Conservation (phyloP, 2,888 invertebrate species). For the Diplazon laetatorius region DNA sequence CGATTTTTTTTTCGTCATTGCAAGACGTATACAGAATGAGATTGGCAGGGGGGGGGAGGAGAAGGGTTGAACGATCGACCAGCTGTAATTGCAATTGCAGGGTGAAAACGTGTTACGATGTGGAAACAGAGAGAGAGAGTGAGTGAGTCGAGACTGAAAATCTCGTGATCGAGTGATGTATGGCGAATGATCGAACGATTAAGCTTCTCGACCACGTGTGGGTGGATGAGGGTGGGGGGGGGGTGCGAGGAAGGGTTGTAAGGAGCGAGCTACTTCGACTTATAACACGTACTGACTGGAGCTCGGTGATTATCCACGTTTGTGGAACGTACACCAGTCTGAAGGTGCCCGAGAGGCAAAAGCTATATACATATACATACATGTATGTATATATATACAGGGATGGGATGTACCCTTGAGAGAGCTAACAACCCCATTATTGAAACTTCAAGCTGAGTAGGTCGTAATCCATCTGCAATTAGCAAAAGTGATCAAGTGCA, state of each 20-base stretch:
- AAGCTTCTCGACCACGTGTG: conserved; percentile 14
- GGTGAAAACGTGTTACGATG: not conserved
- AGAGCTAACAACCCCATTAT: conserved; percentile 78
- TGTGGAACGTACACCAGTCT: conserved; percentile 34
- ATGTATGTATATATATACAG: conserved; percentile 22
- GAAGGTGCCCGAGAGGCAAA: conserved; percentile 8
- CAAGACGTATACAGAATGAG: too few relatives aligned
- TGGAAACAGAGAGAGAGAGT: too few relatives aligned
- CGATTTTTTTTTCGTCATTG: too few relatives aligned
- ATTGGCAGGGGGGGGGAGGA: not conserved
- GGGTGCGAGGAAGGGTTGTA: too few relatives aligned
- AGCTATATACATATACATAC: conserved; percentile 22
- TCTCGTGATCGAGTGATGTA: conserved; percentile 24
- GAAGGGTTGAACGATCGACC: not conserved
- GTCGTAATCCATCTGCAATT: conserved; percentile 80
- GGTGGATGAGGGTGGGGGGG: too few relatives aligned
- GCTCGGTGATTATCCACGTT: conserved; percentile 20
- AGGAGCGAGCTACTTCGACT: conserved; percentile 4
- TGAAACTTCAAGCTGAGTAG: conserved; percentile 79
- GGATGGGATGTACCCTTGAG: conserved; percentile 5
- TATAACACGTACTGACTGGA: conserved; percentile 21
- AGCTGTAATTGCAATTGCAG: conserved; percentile 9
- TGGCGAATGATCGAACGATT: conserved; percentile 42
- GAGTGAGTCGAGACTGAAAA: conserved; percentile 5
- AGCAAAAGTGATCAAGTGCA: conserved; percentile 80